Evolutionary conservation across 1,140 invertebrate species (phyloP).

Genomic region (Drosophila lini): DNA sequence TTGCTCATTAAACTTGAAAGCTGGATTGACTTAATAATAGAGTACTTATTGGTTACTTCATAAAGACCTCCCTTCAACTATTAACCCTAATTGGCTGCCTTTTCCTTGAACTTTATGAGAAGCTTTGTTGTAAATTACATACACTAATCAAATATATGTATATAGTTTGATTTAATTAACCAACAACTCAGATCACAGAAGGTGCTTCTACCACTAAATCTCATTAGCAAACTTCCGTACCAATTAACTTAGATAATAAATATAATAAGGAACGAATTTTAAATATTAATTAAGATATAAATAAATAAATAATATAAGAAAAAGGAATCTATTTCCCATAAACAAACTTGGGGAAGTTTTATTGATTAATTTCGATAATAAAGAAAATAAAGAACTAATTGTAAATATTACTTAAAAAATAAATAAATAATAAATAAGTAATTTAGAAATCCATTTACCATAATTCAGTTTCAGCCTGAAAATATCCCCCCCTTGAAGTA

Average conservation of each 20-base stretch:
- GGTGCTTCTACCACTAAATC: background rate
- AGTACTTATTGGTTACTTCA: background rate
- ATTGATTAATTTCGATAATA: too few species aligned
- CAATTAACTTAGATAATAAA: too few species aligned
- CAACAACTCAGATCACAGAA: background rate
- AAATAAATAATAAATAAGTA: too few species aligned
- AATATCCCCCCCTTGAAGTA: background rate
- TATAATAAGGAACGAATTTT: background rate
- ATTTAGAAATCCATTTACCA: too few species aligned
- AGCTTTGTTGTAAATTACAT: background rate
- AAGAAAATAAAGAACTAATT: too few species aligned
- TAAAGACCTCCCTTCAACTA: background rate
- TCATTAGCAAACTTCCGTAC: background rate
- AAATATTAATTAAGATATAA: background rate
- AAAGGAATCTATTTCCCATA: too few species aligned
- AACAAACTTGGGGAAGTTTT: too few species aligned
- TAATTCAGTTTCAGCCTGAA: background rate
- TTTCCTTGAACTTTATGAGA: conserved; percentile 1
- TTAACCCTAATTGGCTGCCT: background rate
- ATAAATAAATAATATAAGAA: background rate
- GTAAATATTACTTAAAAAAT: background rate
- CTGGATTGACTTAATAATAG: conserved; percentile 1
- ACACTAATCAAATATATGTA: background rate
- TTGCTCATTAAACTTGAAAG: background rate
- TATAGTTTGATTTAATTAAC: too few species aligned